A percentile compares a stretch with the other conserved stretches of the same genome.
phyloP scores from a whole-genome alignment of 2,797 vertebrate species.

The Phataginus tetradactyla region DNA sequence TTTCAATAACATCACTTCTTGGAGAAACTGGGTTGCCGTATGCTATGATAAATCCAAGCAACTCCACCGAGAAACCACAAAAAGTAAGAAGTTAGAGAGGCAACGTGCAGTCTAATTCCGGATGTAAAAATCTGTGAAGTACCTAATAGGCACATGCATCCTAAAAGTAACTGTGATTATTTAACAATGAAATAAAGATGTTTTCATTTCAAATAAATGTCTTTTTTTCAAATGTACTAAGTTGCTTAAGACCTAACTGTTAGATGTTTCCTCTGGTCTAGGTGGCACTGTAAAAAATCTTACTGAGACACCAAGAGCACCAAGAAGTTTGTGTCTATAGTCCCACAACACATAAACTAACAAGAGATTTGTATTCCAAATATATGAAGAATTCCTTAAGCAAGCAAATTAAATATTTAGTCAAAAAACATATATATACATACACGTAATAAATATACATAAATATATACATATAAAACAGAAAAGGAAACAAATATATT shows the following conservation, averaged over 20 bases:
- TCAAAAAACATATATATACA: background rate
- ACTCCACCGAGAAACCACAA: background rate
- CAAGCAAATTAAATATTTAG: background rate
- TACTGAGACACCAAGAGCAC: background rate
- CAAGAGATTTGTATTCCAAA: background rate
- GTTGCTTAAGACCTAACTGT: background rate
- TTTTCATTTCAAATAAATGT: background rate
- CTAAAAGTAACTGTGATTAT: background rate
- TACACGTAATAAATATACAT: background rate
- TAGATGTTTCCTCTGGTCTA: background rate
- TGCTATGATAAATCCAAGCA: background rate
- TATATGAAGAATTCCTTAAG: background rate
- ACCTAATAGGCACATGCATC: background rate
- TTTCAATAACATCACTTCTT: constrained; percentile 13
- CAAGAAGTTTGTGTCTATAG: background rate
- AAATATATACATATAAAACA: background rate
- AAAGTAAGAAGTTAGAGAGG: background rate
- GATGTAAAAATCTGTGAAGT: background rate
- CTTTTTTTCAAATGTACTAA: background rate
- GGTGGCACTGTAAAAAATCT: background rate
- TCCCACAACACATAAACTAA: background rate
- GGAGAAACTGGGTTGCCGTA: background rate
- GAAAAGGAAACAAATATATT: background rate
- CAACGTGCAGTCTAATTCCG: background rate
- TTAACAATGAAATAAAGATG: background rate